A percentile compares a stretch with the other conserved stretches of the same genome.
phyloP scores from a whole-genome alignment of 2,113 vertebrate species.

The Girardinichthys multiradiatus region DNA sequence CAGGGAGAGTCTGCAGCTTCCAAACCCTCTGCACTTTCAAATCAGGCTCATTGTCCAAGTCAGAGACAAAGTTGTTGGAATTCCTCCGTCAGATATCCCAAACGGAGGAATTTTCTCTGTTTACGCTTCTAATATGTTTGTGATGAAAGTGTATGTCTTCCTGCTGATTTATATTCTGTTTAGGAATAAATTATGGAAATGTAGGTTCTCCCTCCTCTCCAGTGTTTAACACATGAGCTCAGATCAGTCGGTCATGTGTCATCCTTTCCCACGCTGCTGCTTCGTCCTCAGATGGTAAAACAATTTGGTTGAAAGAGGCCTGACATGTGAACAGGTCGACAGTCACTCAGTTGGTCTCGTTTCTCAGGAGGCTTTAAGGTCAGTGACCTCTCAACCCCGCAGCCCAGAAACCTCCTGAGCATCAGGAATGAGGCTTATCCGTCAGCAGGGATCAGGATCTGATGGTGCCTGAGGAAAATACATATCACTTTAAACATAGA shows the following conservation, averaged over 20 bases:
- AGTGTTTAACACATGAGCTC: neutral
- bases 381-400: neutral
- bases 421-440: neutral
- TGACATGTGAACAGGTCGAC: neutral
- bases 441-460: neutral
- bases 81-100: neutral
- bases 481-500: neutral
- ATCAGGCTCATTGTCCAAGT: too few species aligned
- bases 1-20: neutral
- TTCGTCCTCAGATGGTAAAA: neutral
- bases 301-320: slow-evolving; percentile 3
- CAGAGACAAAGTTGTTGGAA: too few species aligned
- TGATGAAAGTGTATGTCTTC: too few species aligned
- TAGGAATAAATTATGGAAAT: too few species aligned
- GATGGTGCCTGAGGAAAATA: too few species aligned
- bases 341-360: neutral
- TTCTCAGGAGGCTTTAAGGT: slow-evolving; percentile 57
- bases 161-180: too few species aligned
- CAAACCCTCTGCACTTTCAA: neutral
- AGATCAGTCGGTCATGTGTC: slow-evolving; percentile 12
- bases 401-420: neutral
- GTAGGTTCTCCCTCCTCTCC: too few species aligned
- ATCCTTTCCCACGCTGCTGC: slow-evolving; percentile 21
- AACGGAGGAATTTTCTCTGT: neutral
- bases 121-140: too few species aligned